These are phyloP conservation scores for fruit fly (Drosophila melanogaster) DNA, from an alignment of 1,140 invertebrate genomes.

Conservation along the genomic window Release_6_plus_ISO1_MT NC_004354.4:18992001-18992500, in stretches of 20 bases:
- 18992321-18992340: slow-evolving; percentile 37
- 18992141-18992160: background rate
- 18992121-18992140: background rate
- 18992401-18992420: background rate
- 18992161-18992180: slow-evolving; percentile 32
- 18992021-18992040: slow-evolving; percentile 65
- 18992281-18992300: slow-evolving; percentile 28
- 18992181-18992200: slow-evolving; percentile 10
- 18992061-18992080: slow-evolving; percentile 18
- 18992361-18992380: slow-evolving; percentile 9
- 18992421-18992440: background rate
- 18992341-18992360: slow-evolving; percentile 38
- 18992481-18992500: too few relatives aligned
- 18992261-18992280: slow-evolving; percentile 19
- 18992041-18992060: slow-evolving; percentile 61
- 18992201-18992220: slow-evolving; percentile 15
- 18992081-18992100: slow-evolving; percentile 13
- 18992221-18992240: slow-evolving; percentile 45
- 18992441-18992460: too few relatives aligned
- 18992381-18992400: slow-evolving; percentile 10
- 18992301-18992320: slow-evolving; percentile 20
- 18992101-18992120: slow-evolving; percentile 10
- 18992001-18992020: slow-evolving; percentile 65
- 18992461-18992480: too few relatives aligned
- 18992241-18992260: slow-evolving; percentile 38